Percentiles rank a stretch among this genome's conserved stretches.
These are phyloP conservation scores for Autographa gamma DNA, from an alignment of 2,888 invertebrate species.

Conservation along the genomic window DNA sequence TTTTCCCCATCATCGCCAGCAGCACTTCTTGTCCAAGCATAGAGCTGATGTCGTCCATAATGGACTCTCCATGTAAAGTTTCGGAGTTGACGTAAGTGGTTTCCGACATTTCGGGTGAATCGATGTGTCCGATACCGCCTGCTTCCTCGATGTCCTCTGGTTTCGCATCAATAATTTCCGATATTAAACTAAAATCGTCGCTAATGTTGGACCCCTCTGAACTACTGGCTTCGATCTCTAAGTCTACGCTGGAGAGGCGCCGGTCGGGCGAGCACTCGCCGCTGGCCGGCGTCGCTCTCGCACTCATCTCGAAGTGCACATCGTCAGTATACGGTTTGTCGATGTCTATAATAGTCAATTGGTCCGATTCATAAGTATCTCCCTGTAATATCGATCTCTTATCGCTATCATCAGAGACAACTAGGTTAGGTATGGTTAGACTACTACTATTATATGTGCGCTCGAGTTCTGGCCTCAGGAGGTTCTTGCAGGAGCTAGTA, in stretches of 20 bases:
- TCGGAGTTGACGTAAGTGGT: constrained; percentile 91
- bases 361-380: constrained; percentile 89
- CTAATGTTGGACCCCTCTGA: constrained; percentile 91
- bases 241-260: constrained; percentile 81
- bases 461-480: constrained; percentile 76
- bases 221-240: constrained; percentile 88
- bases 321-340: constrained; percentile 88
- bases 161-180: constrained; percentile 90
- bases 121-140: constrained; percentile 93
- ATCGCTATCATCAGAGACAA: constrained; percentile 85
- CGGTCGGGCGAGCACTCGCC: constrained; percentile 82
- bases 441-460: constrained; percentile 78
- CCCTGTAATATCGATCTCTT: constrained; percentile 84
- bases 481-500: constrained; percentile 85
- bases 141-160: constrained; percentile 81
- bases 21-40: constrained; percentile 92
- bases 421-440: constrained; percentile 85
- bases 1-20: constrained; percentile 90
- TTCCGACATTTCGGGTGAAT: constrained; percentile 95
- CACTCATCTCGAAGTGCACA: constrained; percentile 78
- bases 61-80: constrained; percentile 93
- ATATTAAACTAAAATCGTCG: constrained; percentile 92
- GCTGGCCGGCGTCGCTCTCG: constrained; percentile 76
- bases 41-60: constrained; percentile 94
- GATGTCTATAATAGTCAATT: constrained; percentile 91